Conservation (phyloP, 2,797 vertebrate genomes). For the Poeciliopsis paucimaculata region DNA sequence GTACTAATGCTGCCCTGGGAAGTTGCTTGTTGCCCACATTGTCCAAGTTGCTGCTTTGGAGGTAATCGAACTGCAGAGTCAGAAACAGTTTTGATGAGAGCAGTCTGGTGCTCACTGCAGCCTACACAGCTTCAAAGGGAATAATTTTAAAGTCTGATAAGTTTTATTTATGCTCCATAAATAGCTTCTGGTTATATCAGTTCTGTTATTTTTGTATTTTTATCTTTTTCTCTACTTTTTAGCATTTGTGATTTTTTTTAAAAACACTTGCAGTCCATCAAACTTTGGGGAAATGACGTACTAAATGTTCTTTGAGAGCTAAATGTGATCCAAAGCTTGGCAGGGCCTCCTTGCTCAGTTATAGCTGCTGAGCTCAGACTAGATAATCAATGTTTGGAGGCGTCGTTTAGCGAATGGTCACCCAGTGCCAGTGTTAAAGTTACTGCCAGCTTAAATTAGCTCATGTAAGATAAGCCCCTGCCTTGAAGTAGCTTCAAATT, state of each 20-base stretch:
- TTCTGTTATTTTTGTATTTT: not conserved
- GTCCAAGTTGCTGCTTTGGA: not conserved
- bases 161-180: not conserved
- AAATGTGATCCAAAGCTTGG: slow-evolving; percentile 17
- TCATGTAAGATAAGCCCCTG: not conserved
- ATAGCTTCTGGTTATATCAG: not conserved
- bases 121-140: not conserved
- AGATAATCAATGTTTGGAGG: slow-evolving; percentile 25
- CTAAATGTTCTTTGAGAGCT: slow-evolving; percentile 5
- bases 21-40: not conserved
- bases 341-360: not conserved
- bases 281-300: not conserved
- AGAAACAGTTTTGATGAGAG: not conserved
- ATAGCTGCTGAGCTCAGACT: slow-evolving; percentile 22
- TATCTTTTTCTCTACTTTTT: not conserved
- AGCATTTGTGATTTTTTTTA: not conserved
- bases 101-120: not conserved
- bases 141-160: not conserved
- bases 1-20: not conserved
- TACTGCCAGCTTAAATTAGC: slow-evolving; percentile 16
- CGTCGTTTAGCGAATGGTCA: slow-evolving; percentile 4
- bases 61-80: not conserved
- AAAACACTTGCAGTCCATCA: not conserved
- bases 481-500: slow-evolving; percentile 1
- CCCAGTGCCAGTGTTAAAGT: slow-evolving; percentile 23